Evolutionary conservation across 2,113 vertebrate species (phyloP).

Genomic region (Gallinago media): DNA sequence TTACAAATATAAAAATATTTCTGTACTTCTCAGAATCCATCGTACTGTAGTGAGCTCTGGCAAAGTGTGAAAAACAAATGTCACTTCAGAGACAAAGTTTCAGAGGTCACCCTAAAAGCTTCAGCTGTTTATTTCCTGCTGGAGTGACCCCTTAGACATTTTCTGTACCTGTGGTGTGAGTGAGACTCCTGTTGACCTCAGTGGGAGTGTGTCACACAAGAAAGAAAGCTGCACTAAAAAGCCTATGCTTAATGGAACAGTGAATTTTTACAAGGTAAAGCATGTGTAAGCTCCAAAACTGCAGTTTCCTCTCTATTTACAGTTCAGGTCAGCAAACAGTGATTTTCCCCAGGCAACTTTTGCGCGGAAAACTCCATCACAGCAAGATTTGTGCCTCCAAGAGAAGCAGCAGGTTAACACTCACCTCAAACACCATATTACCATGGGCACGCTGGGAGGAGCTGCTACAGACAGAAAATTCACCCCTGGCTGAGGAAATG

Average conservation of each 20-base stretch:
- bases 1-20: not conserved
- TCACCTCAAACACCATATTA: not conserved
- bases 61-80: not conserved
- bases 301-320: not conserved
- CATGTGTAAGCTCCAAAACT: not conserved
- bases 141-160: not conserved
- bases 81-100: not conserved
- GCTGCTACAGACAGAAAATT: not conserved
- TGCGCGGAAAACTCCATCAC: not conserved
- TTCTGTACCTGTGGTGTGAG: not conserved
- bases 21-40: not conserved
- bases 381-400: not conserved
- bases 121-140: not conserved
- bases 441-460: not conserved
- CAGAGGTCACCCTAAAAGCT: not conserved
- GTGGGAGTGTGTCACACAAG: fast-evolving
- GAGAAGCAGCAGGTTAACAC: not conserved
- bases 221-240: not conserved
- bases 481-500: not conserved
- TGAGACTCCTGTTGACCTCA: not conserved
- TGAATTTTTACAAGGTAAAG: not conserved
- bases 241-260: not conserved
- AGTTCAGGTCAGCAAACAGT: not conserved
- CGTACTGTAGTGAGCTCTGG: not conserved
- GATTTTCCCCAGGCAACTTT: not conserved